Evolutionary conservation across 1,140 invertebrate genomes (phyloP), one percentile per base, ranked within the genome.

Genomic region (Orussus abietinus): DNA sequence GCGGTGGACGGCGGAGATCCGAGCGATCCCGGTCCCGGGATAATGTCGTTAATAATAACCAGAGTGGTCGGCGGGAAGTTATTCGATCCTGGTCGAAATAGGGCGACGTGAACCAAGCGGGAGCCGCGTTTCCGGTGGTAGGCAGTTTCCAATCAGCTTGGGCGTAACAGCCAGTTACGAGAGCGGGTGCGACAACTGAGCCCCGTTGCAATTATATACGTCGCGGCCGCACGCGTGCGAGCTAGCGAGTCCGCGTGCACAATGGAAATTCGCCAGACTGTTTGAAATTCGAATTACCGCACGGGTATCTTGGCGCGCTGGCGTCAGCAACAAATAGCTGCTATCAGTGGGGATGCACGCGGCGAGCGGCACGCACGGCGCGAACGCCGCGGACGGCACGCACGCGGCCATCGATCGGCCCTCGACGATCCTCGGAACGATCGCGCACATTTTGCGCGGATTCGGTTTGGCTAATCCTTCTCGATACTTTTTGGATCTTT

Each of bases 191-290:
- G 46, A 55, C 50, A 32, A 13, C 19, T 5, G 25, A 6, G 26
- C 31, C 18, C 15, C 55, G 52, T 56, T 56, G 59, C 60, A 66
- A 66, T 65, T 66, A 66, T 59, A 62, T 64, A 54, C 49, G 36
- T 53, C 45, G 53, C 53, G 56, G 31, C 31, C 25, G 2, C 25
- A 10, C 25, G 25, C 2, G 10, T 28, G 12, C 25, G 10, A 12
- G 10, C 12, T 12, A 28, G n/a, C n/a, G 17, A 5, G 12, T 9
- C 46, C 60, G 44, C 54, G 45, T 49, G 47, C 42, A 64, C 64
- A 66, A 66, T 66, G 60, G 62, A 64, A 60, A 64, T 64, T 60
- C 62, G 60, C 60, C 57, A 63, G 64, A 66, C 64, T 64, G 64
- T 66, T 66, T 64, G 64, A 66, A 63, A 66, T 66, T 53, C 63